Percentiles rank a stretch among this genome's conserved stretches.
phyloP scores from a whole-genome alignment of 2,888 invertebrate species.

The Drosophila tanythrix region DNA sequence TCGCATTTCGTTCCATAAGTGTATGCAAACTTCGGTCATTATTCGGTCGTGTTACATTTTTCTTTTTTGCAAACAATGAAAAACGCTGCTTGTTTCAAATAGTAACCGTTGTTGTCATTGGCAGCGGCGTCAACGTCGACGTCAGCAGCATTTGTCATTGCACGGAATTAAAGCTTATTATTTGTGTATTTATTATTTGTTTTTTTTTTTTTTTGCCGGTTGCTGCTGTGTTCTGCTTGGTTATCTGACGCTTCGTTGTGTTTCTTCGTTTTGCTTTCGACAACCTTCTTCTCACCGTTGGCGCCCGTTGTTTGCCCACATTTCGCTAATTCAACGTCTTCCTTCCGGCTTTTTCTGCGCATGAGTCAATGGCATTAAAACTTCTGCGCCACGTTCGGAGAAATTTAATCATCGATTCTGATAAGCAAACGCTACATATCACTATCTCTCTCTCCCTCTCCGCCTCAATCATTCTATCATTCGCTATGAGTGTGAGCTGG shows the following conservation, averaged over 20 bases:
- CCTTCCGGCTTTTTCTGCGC: slow-evolving; percentile 57
- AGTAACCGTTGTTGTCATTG: slow-evolving; percentile 52
- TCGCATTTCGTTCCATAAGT: neutral
- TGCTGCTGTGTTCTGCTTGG: neutral
- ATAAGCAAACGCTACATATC: slow-evolving; percentile 28
- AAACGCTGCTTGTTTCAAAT: slow-evolving; percentile 34
- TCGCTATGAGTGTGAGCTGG: slow-evolving; percentile 1
- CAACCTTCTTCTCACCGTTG: neutral
- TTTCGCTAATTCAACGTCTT: slow-evolving; percentile 25
- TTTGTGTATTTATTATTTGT: neutral
- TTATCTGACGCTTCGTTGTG: slow-evolving; percentile 1
- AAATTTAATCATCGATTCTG: slow-evolving; percentile 50
- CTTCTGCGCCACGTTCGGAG: slow-evolving; percentile 44
- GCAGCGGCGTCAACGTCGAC: slow-evolving; percentile 2
- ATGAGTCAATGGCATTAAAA: slow-evolving; percentile 62
- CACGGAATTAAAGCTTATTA: slow-evolving; percentile 35
- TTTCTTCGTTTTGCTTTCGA: neutral
- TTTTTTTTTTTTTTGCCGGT: neutral
- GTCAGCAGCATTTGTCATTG: slow-evolving; percentile 37
- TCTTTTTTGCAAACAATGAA: neutral
- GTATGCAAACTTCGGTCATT: slow-evolving; percentile 4
- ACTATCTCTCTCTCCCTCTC: neutral
- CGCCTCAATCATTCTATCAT: neutral
- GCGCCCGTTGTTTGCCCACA: slow-evolving; percentile 3
- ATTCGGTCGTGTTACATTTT: neutral